Evolutionary conservation across 2,888 invertebrate genomes (phyloP).

Genomic region (Pseudoips prasinana): DNA sequence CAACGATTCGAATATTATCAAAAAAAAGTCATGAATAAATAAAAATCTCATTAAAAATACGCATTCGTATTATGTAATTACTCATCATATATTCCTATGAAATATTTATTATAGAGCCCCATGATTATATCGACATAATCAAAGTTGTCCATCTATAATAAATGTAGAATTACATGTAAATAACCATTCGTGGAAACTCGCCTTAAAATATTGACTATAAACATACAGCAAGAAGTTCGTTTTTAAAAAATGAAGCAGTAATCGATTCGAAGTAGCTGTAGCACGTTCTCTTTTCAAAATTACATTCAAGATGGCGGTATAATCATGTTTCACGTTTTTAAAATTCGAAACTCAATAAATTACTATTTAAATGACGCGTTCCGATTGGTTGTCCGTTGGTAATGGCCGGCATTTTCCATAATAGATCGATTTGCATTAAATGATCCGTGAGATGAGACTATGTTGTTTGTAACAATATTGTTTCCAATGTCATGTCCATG

Average conservation of each 20-base stretch:
- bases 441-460: constrained; percentile 73
- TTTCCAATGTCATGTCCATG: constrained; percentile 53
- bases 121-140: constrained; percentile 45
- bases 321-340: constrained; percentile 52
- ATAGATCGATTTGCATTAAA: constrained; percentile 79
- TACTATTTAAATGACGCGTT: constrained; percentile 60
- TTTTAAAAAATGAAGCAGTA: constrained; percentile 49
- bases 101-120: constrained; percentile 36
- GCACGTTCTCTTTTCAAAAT: constrained; percentile 63
- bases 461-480: constrained; percentile 57
- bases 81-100: constrained; percentile 38
- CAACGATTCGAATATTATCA: constrained; percentile 36
- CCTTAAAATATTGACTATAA: constrained; percentile 39
- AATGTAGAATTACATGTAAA: constrained; percentile 54
- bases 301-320: constrained; percentile 63
- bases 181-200: constrained; percentile 36
- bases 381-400: constrained; percentile 59
- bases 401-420: constrained; percentile 62
- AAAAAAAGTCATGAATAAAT: constrained; percentile 66
- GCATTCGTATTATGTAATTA: constrained; percentile 15
- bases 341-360: constrained; percentile 74
- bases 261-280: constrained; percentile 57
- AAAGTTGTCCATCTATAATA: constrained; percentile 51
- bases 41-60: constrained; percentile 58
- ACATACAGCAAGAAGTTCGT: constrained; percentile 39